phyloP scores from a whole-genome alignment of 2,113 vertebrate species.

The Hassar affinis region DNA sequence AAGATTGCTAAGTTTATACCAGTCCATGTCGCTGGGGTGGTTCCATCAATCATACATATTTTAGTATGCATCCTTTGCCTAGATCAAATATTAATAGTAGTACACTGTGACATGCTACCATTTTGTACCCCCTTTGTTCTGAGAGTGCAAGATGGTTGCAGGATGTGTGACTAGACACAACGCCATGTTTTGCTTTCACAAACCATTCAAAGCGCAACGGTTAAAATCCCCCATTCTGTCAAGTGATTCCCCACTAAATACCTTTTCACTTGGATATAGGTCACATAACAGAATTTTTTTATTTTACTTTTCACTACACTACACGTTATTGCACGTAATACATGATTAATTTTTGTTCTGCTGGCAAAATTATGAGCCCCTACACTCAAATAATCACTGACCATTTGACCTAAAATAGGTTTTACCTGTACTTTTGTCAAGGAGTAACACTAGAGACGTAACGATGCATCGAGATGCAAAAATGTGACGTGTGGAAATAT shows the following conservation, averaged over 20 bases:
- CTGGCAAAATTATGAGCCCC: background rate
- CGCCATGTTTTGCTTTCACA: background rate
- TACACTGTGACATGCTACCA: background rate
- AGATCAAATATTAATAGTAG: background rate
- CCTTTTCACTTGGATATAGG: background rate
- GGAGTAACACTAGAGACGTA: background rate
- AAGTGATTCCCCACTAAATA: background rate
- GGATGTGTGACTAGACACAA: background rate
- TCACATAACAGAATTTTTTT: background rate
- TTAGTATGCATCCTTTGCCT: background rate
- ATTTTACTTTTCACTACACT: background rate
- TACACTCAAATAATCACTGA: background rate
- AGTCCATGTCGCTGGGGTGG: background rate
- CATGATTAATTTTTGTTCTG: background rate
- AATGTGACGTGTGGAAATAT: too few species aligned
- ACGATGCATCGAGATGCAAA: too few species aligned
- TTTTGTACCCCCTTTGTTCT: background rate
- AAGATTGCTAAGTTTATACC: background rate
- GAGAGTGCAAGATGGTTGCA: background rate
- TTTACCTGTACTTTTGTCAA: background rate
- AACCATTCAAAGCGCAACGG: background rate
- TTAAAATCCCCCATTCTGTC: background rate
- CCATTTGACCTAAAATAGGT: background rate
- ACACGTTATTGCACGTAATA: background rate
- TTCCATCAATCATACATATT: background rate